phyloP scores from a whole-genome alignment of 2,888 invertebrate species.

The Chaitophorus viminalis region DNA sequence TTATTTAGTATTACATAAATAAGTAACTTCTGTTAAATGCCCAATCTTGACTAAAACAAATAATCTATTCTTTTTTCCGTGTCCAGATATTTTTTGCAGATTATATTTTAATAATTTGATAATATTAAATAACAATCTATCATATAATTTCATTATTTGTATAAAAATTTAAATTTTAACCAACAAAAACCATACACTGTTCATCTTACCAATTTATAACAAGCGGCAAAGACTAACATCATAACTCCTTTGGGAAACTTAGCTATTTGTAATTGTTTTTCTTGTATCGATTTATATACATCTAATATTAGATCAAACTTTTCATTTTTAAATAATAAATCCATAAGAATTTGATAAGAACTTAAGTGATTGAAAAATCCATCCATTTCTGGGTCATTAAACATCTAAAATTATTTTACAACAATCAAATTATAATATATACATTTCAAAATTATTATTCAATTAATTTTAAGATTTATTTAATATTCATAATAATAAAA shows the following conservation, averaged over 20 bases:
- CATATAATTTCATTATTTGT: no score
- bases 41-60: no score
- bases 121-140: no score
- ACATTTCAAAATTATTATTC: background rate
- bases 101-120: no score
- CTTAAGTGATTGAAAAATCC: slow-evolving; percentile 80
- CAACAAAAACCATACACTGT: background rate
- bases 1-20: no score
- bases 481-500: background rate
- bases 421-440: background rate
- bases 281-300: slow-evolving; percentile 73
- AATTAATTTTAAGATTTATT: background rate
- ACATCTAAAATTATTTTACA: slow-evolving; percentile 70
- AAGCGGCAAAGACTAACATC: slow-evolving; percentile 76
- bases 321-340: slow-evolving; percentile 76
- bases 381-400: slow-evolving; percentile 72
- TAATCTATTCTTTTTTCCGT: no score
- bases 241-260: slow-evolving; percentile 77
- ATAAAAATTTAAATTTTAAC: no score
- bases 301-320: slow-evolving; percentile 76
- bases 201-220: slow-evolving; percentile 77
- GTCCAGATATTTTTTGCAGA: no score
- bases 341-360: slow-evolving; percentile 76
- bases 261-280: slow-evolving; percentile 73
- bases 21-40: no score